A percentile compares a stretch with the other conserved stretches of the same genome.
These are phyloP conservation scores for Steatocranus sp. DNA, from an alignment of 2,797 vertebrate genomes.

Conservation along the genomic window DNA sequence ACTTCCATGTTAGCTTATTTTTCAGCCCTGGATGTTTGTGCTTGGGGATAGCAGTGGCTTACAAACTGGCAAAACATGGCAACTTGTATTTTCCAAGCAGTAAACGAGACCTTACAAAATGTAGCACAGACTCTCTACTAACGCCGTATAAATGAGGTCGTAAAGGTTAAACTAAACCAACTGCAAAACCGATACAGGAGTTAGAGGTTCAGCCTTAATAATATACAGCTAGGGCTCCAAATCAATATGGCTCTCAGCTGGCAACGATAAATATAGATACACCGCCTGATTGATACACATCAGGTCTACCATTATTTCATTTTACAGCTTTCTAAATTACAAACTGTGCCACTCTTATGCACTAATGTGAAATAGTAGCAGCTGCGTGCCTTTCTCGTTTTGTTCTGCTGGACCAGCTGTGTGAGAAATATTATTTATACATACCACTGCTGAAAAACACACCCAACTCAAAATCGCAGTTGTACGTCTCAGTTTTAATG, in stretches of 20 bases:
- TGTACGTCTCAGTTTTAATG: constrained; percentile 7
- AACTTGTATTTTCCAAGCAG: not conserved
- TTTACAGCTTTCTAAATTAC: not conserved
- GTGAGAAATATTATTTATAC: not conserved
- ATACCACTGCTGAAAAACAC: not conserved
- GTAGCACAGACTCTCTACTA: not conserved
- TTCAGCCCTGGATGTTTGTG: not conserved
- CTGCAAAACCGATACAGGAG: not conserved
- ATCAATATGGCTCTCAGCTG: not conserved
- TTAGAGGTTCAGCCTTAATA: not conserved
- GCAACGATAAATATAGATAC: not conserved
- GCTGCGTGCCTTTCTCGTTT: not conserved
- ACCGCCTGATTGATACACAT: not conserved
- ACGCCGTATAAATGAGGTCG: not conserved
- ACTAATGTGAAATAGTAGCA: not conserved
- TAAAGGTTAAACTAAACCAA: not conserved
- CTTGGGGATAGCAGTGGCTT: not conserved
- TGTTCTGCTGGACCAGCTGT: not conserved
- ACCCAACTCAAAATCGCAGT: not conserved
- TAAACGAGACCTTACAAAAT: not conserved
- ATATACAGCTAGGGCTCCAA: not conserved
- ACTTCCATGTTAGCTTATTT: not conserved
- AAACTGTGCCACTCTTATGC: not conserved
- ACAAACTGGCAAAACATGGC: not conserved
- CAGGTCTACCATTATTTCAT: not conserved